Conservation (phyloP, 2,888 invertebrate species). For the Adineta ricciae region DNA sequence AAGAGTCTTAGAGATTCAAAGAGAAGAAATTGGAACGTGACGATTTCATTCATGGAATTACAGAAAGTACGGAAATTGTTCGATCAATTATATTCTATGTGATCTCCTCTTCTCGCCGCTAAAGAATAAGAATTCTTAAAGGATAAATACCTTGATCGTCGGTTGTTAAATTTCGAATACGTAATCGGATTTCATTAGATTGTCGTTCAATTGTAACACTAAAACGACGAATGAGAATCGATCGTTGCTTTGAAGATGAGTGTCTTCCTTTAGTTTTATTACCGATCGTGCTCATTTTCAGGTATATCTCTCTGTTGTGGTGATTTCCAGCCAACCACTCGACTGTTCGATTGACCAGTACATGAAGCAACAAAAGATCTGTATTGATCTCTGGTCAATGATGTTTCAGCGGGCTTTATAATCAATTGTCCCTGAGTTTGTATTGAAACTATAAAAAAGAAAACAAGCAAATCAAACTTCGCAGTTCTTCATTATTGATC, state of each 20-base stretch:
- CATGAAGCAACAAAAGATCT: conserved; percentile 10
- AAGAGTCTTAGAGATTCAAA: too few species aligned
- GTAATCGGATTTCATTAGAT: neutral
- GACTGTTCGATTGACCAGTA: neutral
- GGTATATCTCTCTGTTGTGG: neutral
- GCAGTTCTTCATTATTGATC: neutral
- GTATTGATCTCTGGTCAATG: neutral
- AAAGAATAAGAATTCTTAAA: neutral
- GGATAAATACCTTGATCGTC: neutral
- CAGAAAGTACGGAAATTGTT: too few species aligned
- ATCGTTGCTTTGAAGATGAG: too few species aligned
- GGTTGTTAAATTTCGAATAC: conserved; percentile 6
- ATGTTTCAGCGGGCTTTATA: neutral
- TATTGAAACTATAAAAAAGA: neutral
- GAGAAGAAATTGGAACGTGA: too few species aligned
- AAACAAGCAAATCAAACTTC: neutral
- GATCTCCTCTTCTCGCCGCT: too few species aligned
- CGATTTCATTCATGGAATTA: too few species aligned
- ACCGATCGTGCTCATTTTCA: conserved; percentile 7
- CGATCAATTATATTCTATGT: too few species aligned
- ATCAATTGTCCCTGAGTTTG: neutral
- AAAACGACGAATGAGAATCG: neutral
- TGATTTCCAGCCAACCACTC: neutral
- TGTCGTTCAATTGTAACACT: conserved; percentile 15
- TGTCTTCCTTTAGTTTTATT: neutral